A percentile compares a stretch with the other conserved stretches of the same genome.
These are phyloP conservation scores for Acanthopleura granulata DNA, from an alignment of 2,888 invertebrate species.

Conservation along the genomic window DNA sequence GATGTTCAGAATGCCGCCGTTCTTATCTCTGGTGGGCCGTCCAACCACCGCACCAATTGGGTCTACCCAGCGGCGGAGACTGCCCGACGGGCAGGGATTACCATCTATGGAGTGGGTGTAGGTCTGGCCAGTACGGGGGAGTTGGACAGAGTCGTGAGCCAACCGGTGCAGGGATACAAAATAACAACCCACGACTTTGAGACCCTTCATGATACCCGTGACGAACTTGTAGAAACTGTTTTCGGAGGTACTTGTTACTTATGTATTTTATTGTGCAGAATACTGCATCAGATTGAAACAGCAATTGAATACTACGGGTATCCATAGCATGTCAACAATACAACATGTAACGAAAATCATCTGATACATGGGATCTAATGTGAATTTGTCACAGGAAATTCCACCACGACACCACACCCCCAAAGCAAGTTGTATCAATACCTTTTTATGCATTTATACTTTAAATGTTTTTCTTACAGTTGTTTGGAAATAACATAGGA, in stretches of 20 bases:
- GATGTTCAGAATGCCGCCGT: conserved; percentile 9
- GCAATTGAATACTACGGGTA: too few relatives aligned
- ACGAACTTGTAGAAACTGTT: background rate
- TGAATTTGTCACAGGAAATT: too few relatives aligned
- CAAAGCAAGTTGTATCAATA: too few relatives aligned
- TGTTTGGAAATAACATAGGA: too few relatives aligned
- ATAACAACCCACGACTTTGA: conserved; percentile 4
- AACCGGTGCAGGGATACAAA: background rate
- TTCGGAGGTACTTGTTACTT: background rate
- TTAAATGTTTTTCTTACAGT: too few relatives aligned
- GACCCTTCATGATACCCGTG: conserved; percentile 8
- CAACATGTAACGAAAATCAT: too few relatives aligned
- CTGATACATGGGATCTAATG: too few relatives aligned
- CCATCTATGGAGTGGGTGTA: conserved; percentile 6
- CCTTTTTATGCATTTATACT: too few relatives aligned
- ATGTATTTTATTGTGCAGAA: too few relatives aligned
- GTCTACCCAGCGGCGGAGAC: background rate
- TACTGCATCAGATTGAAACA: too few relatives aligned
- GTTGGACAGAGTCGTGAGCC: background rate
- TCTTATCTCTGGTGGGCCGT: background rate
- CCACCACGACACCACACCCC: too few relatives aligned
- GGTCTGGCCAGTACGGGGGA: background rate
- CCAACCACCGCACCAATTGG: background rate
- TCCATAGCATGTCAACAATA: too few relatives aligned
- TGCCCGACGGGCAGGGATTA: conserved; percentile 3